Evolutionary conservation across 2,797 vertebrate species (phyloP), one percentile per base, ranked within the genome.

Genomic region (Parauchenoglanis punctatus): DNA sequence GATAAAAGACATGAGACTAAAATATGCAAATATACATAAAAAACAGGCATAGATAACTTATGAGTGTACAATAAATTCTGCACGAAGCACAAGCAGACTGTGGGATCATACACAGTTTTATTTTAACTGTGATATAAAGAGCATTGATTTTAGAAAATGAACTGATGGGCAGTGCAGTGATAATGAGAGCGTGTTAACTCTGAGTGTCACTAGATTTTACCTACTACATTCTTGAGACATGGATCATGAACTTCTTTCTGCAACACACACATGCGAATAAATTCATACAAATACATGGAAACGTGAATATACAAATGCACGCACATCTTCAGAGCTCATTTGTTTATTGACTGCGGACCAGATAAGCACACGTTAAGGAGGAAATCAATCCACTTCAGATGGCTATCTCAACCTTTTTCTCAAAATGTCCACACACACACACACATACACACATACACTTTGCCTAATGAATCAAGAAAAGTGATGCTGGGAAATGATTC

Each of bases 331-430:
- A 73, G 31, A 82, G 46, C 35, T 81, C 82, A 87, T 90, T 88
- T 88, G 88, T 84, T 89, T 89, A 91, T 87, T 85, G 87, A 90
- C 90, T 85, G 83, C 58, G 67, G 82, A 87, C 88, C 81, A 67
- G 65, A 86, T 80, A 90, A 77, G 59, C 72, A 85, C 85, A 58
- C 80, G 88, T 88, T 88, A 77, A 81, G 86, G 86, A 68, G 88
- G 88, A 91, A 91, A 88, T 91, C 87, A 89, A 88, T 87, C 87
- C 85, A 87, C 83, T 88, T 89, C 80, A 89, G 85, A 88, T 87
- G 76, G 83, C 73, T 88, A 88, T 87, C 90, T 73, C 73, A 86
- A 80, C 81, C 80, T 70, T 80, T 84, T 49, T 81, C 35, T 81
- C 86, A 78, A 72, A 70, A 8, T 86, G 70, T 89, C 67, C 65